These are phyloP conservation scores for Pseudopodoces humilis DNA, from an alignment of 2,113 vertebrate genomes.

Conservation along the genomic window DNA sequence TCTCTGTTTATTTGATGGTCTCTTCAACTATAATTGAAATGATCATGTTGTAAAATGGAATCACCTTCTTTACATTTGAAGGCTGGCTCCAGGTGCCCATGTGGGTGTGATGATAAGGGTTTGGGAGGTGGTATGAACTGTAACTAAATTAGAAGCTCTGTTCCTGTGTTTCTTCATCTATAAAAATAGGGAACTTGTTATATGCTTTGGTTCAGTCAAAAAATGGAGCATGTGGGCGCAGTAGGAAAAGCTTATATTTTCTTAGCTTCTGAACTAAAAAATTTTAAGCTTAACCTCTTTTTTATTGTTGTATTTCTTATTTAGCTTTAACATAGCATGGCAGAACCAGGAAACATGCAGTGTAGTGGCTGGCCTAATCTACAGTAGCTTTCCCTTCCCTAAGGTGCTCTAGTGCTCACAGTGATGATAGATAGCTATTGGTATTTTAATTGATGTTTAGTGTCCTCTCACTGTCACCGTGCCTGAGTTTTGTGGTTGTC, in stretches of 20 bases:
- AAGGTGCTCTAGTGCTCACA: background rate
- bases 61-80: background rate
- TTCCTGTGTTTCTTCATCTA: conserved; percentile 8
- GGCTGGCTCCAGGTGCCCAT: background rate
- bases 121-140: background rate
- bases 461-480: background rate
- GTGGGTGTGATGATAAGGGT: background rate
- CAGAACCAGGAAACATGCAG: background rate
- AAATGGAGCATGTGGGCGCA: background rate
- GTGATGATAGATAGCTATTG: background rate
- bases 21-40: background rate
- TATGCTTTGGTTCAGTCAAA: background rate
- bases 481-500: background rate
- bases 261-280: background rate
- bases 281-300: background rate
- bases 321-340: background rate
- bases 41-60: background rate
- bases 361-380: background rate
- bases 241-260: background rate
- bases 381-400: background rate
- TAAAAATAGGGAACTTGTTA: conserved; percentile 30
- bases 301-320: background rate
- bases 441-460: background rate
- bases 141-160: conserved; percentile 8
- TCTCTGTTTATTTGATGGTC: background rate